Base-by-base conservation (phyloP, 2,113 vertebrate species). In the Oxyura jamaicensis region DNA sequence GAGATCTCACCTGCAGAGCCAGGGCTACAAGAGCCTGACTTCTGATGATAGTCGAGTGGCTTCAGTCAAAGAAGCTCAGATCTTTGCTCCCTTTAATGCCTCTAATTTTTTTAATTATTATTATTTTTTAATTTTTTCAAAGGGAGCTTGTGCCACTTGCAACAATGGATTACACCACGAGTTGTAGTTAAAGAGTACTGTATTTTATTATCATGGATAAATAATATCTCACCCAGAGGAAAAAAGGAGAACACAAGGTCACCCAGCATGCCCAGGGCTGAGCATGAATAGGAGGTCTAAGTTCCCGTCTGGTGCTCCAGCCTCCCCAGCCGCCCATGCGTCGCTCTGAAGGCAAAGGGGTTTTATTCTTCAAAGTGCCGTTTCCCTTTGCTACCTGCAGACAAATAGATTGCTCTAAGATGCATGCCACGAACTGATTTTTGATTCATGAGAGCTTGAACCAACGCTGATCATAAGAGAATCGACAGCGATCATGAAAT, bases 361-460 rank as follows among this genome's bases (percentile, higher is more conserved):
- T 93, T 96, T 95, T 65, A 82, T 94, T 88, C 95, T 96, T 96
- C 95, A 95, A 95, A 94, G 92, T 39, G 83, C 77, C 92, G 59
- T 88, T 93, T 93, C 16, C 90, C 86, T 96, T 93, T 96, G 86
- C 96, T 82, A 93, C 83, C 95, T 94, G 93, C 88, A 95, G 96
- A 92, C 83, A 94, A 95, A 95, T 89, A 96, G 83, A 77, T 94
- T 92, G 86, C 86, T 96, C 50, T 73, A 33, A 86, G 92, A 95
- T 63, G 86, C 50, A 0, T 33, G 73, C 77, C 87, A 86, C 0
- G 14, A 87, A 83, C 86, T 73, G 92, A 90, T 92, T 95, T 96
- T 92, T 96, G 96, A 96, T 95, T 95, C 94, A 91, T 94, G 94
- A 91, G 83, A 83, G 90, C 42, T 83, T 90, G 84, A 92, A 83